These are phyloP conservation scores for Bombus turneri DNA, from an alignment of 1,140 invertebrate species.

Conservation along the genomic window DNA sequence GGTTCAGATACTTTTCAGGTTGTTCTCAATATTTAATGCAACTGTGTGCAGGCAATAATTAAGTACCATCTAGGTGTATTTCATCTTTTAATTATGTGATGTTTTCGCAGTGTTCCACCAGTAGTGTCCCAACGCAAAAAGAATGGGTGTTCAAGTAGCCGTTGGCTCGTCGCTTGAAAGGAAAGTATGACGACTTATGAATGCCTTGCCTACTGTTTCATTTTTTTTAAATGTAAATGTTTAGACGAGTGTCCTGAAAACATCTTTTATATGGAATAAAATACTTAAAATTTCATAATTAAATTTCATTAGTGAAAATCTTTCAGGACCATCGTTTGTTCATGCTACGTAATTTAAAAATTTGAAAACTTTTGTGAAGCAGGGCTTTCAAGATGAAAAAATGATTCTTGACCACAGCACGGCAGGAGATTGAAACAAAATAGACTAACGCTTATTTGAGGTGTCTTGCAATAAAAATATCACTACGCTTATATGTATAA, in stretches of 20 bases:
- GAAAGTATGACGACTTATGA: slow-evolving; percentile 80
- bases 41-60: slow-evolving; percentile 57
- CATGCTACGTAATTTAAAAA: slow-evolving; percentile 52
- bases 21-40: slow-evolving; percentile 59
- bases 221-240: slow-evolving; percentile 46
- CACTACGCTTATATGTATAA: slow-evolving; percentile 1
- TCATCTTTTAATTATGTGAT: slow-evolving; percentile 70
- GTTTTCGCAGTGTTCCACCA: slow-evolving; percentile 75
- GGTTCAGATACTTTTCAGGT: slow-evolving; percentile 49
- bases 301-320: slow-evolving; percentile 14
- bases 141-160: slow-evolving; percentile 80
- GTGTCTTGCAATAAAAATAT: slow-evolving; percentile 19
- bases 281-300: slow-evolving; percentile 29
- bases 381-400: slow-evolving; percentile 48
- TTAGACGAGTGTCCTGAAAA: slow-evolving; percentile 67
- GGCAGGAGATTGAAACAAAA: slow-evolving; percentile 48
- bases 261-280: slow-evolving; percentile 25
- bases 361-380: slow-evolving; percentile 36
- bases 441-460: slow-evolving; percentile 40
- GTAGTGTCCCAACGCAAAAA: slow-evolving; percentile 79
- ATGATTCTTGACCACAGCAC: slow-evolving; percentile 53
- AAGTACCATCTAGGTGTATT: slow-evolving; percentile 69
- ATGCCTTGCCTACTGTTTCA: slow-evolving; percentile 68
- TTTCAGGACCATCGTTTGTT: slow-evolving; percentile 69
- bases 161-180: slow-evolving; percentile 81